Evolutionary conservation across 2,113 vertebrate species (phyloP), one percentile per base, ranked within the genome.

Genomic region (Chaetops frenatus): DNA sequence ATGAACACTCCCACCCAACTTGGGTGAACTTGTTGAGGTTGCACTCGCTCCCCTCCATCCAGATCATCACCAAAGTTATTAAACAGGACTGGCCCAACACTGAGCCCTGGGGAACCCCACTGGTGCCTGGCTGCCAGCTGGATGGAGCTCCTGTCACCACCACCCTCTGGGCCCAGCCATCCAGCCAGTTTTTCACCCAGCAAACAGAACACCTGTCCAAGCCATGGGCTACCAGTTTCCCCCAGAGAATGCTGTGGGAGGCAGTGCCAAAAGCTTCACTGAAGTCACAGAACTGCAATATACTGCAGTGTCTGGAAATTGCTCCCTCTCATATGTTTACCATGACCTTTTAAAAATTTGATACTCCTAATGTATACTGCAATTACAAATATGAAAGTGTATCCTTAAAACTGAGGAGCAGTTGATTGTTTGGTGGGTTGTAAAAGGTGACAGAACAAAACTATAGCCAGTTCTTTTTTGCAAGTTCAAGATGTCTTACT

Each of bases 151-250:
- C 61, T 17, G 5, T 16, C 77, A 44, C 44, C 45, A n/a, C 13
- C 45, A 7, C n/a, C n/a, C 61, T n/a, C 47, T n/a, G 38, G n/a
- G 25, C 54, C 47, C 1, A 0, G 4, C 6, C 54, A 54, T 3
- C 12, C 40, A 61, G 29, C 1, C 54, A 27, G 25, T 2, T 35
- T 48, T 31, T 16, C 6, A 54, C 8, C 40, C 28, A 40, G 24
- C 1, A 8, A 3, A 53, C 6, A 69, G 29, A 7, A 24, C 1
- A 35, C 13, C 38, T 15, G n/a, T 9, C 25, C n/a, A 60, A 60
- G 53, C 12, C 38, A 53, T 3, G 29, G 60, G 20, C 33, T 36
- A 31, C 28, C 36, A 66, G 44, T 20, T 53, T 76, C 11, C 7
- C 38, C 38, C 35, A 25, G 24, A 54, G n/a, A 69, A 69, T 27